Evolutionary conservation across 2,797 vertebrate genomes (phyloP), one percentile per base, ranked within the genome.

Genomic region (Falco berigora): DNA sequence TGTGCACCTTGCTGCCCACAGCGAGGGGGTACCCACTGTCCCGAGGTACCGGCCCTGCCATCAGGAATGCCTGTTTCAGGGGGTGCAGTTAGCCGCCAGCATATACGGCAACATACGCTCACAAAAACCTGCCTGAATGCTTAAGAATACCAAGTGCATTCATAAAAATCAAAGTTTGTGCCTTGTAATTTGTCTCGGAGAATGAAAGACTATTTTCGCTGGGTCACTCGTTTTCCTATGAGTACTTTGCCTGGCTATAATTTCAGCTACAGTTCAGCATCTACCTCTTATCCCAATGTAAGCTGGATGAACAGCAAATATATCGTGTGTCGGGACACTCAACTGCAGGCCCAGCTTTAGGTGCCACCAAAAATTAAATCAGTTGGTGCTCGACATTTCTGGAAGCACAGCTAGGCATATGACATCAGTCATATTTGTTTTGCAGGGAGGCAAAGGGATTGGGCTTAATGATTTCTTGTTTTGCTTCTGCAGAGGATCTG

Each of bases 391-490:
- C 2, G 2, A 61, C 38, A 79, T 38, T 50, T 36, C 64, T 74
- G 90, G 53, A 9, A 67, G 30, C 50, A 2, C 75, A 21, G 34
- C 46, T 59, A 16, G 67, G 63, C 55, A 2, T 15, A 2, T 12
- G 73, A 6, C 34, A 38, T 9, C 74, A 10, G 40, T 32, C 64
- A 13, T 89, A 66, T 85, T 94, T 94, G 95, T 81, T 97, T 90
- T 93, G 94, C 85, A 85, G 94, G 88, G 91, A 12, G 90, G 76
- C 46, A 5, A 92, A 97, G 88, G 97, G 97, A 97, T 95, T 92
- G 78, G 91, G 90, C 24, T 97, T 87, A 84, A 88, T 82, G 96
- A 92, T 97, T 97, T 90, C 82, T 38, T 95, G 95, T 94, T 94
- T 85, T 4, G 55, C 88, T 71, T 67, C 91, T 69, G 89, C 28